Percentiles rank a stretch among this genome's conserved stretches.
Conservation (phyloP, 1,140 invertebrate species). For the Sminthurides bifidus region DNA sequence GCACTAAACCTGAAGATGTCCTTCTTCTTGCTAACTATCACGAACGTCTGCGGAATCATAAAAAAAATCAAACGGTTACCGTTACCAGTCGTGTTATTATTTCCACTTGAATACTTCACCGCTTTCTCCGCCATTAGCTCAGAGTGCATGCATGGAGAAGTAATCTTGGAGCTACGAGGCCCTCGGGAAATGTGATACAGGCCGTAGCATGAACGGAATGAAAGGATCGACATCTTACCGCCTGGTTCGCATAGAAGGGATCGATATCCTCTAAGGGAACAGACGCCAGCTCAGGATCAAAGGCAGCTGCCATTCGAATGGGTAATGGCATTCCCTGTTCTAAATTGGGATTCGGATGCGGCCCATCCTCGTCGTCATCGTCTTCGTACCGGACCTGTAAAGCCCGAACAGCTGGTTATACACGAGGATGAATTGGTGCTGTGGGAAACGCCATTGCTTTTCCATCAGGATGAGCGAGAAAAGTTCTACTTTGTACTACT, state of each 20-base stretch:
- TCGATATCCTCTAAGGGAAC: slow-evolving; percentile 93
- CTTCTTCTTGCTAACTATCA: slow-evolving; percentile 95
- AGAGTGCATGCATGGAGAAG: neutral
- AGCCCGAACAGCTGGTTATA: neutral
- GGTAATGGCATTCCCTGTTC: slow-evolving; percentile 63
- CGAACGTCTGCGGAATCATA: slow-evolving; percentile 71
- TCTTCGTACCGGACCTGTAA: slow-evolving; percentile 87
- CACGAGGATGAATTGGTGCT: neutral
- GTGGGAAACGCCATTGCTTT: neutral
- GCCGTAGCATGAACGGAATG: neutral
- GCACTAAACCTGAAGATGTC: slow-evolving; percentile 98
- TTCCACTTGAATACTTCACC: too few relatives aligned
- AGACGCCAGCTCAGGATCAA: slow-evolving; percentile 79
- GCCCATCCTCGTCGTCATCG: slow-evolving; percentile 90
- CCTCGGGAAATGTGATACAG: neutral
- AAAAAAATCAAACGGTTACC: slow-evolving; percentile 6
- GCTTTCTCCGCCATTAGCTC: neutral
- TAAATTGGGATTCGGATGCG: slow-evolving; percentile 80
- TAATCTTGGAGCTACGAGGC: neutral
- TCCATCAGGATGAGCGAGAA: too few relatives aligned
- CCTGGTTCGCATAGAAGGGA: slow-evolving; percentile 80
- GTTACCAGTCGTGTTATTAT: too few relatives aligned
- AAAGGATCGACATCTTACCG: slow-evolving; percentile 46
- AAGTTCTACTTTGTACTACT: too few relatives aligned
- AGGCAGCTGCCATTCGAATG: slow-evolving; percentile 73